Conservation (phyloP, 2,888 invertebrate genomes). For the Deladenus siricidicola region DNA sequence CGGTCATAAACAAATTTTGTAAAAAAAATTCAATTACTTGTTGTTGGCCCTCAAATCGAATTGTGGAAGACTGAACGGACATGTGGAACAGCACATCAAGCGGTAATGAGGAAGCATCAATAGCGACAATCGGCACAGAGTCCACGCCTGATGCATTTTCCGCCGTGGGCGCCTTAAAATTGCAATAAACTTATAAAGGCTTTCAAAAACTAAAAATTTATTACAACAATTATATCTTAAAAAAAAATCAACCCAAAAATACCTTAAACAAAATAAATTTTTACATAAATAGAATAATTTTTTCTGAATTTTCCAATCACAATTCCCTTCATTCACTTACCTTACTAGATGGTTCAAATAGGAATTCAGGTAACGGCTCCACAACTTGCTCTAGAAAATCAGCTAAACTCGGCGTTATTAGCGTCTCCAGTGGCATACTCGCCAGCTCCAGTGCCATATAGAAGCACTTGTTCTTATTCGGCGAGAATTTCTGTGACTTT, state of each 20-base stretch:
- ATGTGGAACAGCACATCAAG: constrained; percentile 97
- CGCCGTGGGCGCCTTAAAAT: not conserved
- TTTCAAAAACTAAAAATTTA: too few species aligned
- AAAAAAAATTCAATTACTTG: constrained; percentile 4
- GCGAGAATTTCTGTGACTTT: not conserved
- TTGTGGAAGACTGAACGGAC: constrained; percentile 92
- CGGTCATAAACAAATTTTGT: not conserved
- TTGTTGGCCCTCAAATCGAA: constrained; percentile 65
- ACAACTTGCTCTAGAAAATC: constrained; percentile 85
- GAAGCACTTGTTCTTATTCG: constrained; percentile 65
- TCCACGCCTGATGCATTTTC: not conserved
- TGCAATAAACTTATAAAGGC: not conserved
- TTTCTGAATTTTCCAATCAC: too few species aligned
- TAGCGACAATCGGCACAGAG: constrained; percentile 34
- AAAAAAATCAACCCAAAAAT: not conserved
- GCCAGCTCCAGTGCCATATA: constrained; percentile 94
- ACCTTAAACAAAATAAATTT: not conserved
- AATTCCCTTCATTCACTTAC: too few species aligned
- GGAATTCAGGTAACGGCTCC: constrained; percentile 73
- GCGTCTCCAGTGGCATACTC: constrained; percentile 91
- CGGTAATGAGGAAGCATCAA: constrained; percentile 70
- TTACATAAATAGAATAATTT: too few species aligned
- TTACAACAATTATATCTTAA: too few species aligned
- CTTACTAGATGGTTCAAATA: constrained; percentile 22
- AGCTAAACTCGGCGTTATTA: constrained; percentile 89